These are phyloP conservation scores for Stichodactyla helianthus DNA, from an alignment of 64 coral and sea anemone species.

Conservation along the genomic window DNA sequence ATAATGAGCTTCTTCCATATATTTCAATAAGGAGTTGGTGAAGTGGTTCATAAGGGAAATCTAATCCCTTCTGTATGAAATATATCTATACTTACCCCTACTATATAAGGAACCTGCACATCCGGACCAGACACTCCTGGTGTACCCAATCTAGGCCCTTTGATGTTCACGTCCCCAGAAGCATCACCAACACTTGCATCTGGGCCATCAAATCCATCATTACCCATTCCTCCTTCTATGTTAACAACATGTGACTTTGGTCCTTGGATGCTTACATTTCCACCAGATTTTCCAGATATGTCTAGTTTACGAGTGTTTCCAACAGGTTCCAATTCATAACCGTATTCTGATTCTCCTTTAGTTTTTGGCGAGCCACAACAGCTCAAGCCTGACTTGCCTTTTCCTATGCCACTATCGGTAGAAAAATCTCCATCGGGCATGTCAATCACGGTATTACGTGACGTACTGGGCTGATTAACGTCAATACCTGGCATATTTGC, in stretches of 20 bases:
- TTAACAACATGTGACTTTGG: constrained; percentile 20
- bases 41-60: neutral
- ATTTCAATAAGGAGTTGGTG: too few species aligned
- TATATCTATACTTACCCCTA: constrained; percentile 11
- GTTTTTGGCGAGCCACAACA: constrained; percentile 19
- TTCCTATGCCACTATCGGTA: neutral
- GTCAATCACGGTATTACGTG: neutral
- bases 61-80: neutral
- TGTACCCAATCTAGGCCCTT: neutral
- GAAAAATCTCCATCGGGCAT: constrained; percentile 7
- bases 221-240: constrained; percentile 2
- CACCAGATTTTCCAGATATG: constrained; percentile 13
- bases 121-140: neutral
- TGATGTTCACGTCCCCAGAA: neutral
- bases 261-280: neutral
- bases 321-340: constrained; percentile 14
- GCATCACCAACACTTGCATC: neutral
- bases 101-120: constrained; percentile 6
- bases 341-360: constrained; percentile 15
- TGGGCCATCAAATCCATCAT: constrained; percentile 20
- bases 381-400: neutral
- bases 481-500: constrained; percentile 7
- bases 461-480: neutral
- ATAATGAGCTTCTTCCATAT: too few species aligned
- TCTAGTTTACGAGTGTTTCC: neutral